These are phyloP conservation scores for Scelioninae gen. 2 DNA, from an alignment of 2,888 invertebrate species.

Conservation along the genomic window DNA sequence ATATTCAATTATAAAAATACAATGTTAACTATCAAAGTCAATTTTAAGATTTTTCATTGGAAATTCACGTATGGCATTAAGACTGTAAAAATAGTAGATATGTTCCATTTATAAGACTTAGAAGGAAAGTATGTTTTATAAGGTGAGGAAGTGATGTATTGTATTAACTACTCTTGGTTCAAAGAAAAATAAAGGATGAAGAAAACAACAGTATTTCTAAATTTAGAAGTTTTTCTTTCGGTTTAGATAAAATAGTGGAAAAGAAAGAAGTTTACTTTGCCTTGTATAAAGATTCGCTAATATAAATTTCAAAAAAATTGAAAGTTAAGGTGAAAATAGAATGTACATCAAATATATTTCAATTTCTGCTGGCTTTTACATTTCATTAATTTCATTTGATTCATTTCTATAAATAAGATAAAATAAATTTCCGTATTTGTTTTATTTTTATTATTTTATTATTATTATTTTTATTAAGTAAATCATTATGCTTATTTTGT, in stretches of 20 bases:
- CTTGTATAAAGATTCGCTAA: too few species aligned
- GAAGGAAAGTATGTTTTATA: conserved; percentile 15
- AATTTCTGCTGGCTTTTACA: too few species aligned
- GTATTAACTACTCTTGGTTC: conserved; percentile 17
- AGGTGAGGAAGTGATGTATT: conserved; percentile 17
- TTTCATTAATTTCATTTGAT: too few species aligned
- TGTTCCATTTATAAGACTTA: conserved; percentile 29
- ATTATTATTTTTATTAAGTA: too few species aligned
- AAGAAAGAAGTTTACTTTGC: not conserved
- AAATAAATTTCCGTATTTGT: too few species aligned
- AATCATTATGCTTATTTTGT: too few species aligned
- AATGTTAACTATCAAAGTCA: not conserved
- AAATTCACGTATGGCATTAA: conserved; percentile 21
- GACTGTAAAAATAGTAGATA: conserved; percentile 11
- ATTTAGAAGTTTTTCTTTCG: conserved; percentile 7
- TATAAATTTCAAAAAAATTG: not conserved
- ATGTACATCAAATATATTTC: too few species aligned
- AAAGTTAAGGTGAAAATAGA: too few species aligned
- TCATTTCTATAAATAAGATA: too few species aligned
- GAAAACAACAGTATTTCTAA: conserved; percentile 18
- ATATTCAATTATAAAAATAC: conserved; percentile 19
- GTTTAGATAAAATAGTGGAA: not conserved
- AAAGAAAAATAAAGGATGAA: conserved; percentile 15
- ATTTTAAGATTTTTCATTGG: conserved; percentile 11
- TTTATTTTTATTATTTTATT: too few species aligned